A percentile compares a stretch with the other conserved stretches of the same genome.
phyloP scores from a whole-genome alignment of 2,888 invertebrate species.

The Tenthredo scrophulariae region DNA sequence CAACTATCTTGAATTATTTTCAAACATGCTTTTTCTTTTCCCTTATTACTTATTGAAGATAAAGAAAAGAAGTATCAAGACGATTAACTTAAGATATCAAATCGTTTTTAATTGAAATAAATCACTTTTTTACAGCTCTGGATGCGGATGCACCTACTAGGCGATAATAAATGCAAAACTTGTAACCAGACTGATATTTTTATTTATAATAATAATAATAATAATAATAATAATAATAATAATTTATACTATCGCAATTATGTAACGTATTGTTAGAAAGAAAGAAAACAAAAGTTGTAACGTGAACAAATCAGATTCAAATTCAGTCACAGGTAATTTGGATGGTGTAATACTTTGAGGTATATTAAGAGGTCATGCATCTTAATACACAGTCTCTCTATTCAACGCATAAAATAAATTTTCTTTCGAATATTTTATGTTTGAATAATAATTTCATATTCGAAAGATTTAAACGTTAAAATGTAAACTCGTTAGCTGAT shows the following conservation, averaged over 20 bases:
- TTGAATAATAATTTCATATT: not conserved
- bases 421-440: not conserved
- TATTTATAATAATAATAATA: constrained; percentile 44
- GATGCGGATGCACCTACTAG: constrained; percentile 72
- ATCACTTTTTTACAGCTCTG: constrained; percentile 66
- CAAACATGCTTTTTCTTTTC: not conserved
- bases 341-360: not conserved
- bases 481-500: not conserved
- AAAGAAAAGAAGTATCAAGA: no score
- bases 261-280: not conserved
- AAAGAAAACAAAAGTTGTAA: not conserved
- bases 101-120: constrained; percentile 12
- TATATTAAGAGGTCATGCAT: no score
- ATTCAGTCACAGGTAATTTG: not conserved
- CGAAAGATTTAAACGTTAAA: no score
- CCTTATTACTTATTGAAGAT: no score
- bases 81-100: no score
- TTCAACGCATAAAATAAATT: not conserved
- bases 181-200: constrained; percentile 40
- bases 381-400: no score
- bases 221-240: constrained; percentile 31
- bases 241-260: constrained; percentile 7
- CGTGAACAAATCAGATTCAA: constrained; percentile 3
- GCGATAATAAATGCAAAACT: constrained; percentile 68
- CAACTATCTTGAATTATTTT: not conserved